Conservation (phyloP, 1,140 invertebrate genomes). For the Thaumetopoea pityocampa region DNA sequence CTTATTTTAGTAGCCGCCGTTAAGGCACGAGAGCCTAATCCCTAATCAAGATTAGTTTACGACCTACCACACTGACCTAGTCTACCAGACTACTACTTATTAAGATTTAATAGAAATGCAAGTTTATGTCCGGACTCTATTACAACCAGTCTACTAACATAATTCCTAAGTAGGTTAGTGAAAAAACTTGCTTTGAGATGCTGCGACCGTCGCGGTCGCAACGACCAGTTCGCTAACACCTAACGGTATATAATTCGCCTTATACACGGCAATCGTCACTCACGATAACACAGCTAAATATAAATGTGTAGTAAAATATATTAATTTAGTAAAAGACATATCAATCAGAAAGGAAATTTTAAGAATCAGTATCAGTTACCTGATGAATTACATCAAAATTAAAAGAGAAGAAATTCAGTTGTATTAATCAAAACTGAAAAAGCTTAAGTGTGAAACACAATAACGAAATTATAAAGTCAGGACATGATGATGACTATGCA, state of each 20-base stretch:
- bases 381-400: no score
- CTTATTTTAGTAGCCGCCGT: no score
- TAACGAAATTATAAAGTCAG: no score
- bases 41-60: not conserved
- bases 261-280: conserved; percentile 22
- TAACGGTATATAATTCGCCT: conserved; percentile 32
- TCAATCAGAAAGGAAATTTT: not conserved
- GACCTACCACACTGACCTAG: not conserved
- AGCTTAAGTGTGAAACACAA: no score
- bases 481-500: no score
- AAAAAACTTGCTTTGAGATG: conserved; percentile 34
- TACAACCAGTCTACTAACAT: conserved; percentile 32
- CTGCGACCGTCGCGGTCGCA: conserved; percentile 28
- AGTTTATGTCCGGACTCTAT: conserved; percentile 11
- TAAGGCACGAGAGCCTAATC: no score
- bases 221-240: conserved; percentile 28
- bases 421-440: no score
- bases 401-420: no score
- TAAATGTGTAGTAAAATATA: not conserved
- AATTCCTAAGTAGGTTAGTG: conserved; percentile 41
- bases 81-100: not conserved
- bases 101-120: conserved; percentile 12
- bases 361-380: no score
- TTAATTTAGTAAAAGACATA: not conserved
- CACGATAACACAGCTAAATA: conserved; percentile 9